Evolutionary conservation across 2,888 invertebrate genomes (phyloP), one percentile per base, ranked within the genome.

Genomic region (Phlogophora meticulosa): DNA sequence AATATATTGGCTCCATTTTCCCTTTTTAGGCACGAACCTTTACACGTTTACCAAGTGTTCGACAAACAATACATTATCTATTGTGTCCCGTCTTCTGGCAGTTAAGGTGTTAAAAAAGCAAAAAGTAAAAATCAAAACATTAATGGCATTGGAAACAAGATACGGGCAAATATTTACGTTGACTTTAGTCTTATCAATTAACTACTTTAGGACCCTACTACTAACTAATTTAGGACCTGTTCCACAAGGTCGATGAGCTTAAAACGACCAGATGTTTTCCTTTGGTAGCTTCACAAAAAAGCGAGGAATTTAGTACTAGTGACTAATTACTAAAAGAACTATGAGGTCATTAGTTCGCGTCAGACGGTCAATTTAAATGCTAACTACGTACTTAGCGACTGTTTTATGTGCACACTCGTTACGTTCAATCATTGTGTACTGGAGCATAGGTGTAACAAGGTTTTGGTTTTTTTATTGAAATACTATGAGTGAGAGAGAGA

Each of bases 351-450:
- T 68, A 62, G 62, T 75, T 68, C 52, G 51, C 46, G 57, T 65
- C 76, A 49, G 46, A 51, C 42, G 51, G 66, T 65, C 53, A 72
- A 62, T 67, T 74, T 60, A 57, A 64, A 72, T 46, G 38, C 20
- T 52, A 64, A 69, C 64, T 72, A 63, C 74, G 64, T 62, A 68
- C 74, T 71, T 63, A 76, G 67, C 32, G 48, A 66, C 72, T 59
- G 51, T 65, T 53, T 49, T 46, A 42, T 65, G 38, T 22, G 53
- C 15, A 61, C 22, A 64, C 32, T 57, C 20, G 49, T 58, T 63
- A 52, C 34, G 49, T 22, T 38, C 49, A 43, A 60, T 43, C 43
- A 24, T 20, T 28, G 42, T 28, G 28, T 67, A 40, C 32, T 17
- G 28, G n/a, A 10, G 20, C 73, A 53, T 49, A 20, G 15, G 17